Evolutionary conservation across 2,113 vertebrate species (phyloP).

Genomic region (Mormoops blainvillei): DNA sequence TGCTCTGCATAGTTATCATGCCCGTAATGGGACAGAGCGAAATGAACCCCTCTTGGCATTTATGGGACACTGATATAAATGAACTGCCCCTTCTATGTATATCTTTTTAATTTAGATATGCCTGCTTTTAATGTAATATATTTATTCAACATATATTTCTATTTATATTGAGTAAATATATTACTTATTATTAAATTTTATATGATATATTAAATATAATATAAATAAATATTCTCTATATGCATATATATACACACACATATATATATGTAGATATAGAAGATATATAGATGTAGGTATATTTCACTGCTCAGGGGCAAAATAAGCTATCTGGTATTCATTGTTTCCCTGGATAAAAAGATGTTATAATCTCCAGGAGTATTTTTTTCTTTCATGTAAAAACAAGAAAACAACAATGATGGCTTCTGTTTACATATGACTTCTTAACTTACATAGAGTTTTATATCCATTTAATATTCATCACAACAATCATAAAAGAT

Average conservation of each 20-base stretch:
- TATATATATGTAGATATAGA: background rate
- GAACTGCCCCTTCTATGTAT: background rate
- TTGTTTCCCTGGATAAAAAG: background rate
- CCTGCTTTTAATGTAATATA: background rate
- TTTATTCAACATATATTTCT: background rate
- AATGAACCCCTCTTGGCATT: background rate
- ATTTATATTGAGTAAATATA: background rate
- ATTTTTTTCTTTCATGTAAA: background rate
- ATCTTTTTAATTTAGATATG: background rate
- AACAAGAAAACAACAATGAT: background rate
- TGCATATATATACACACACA: background rate
- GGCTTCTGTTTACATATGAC: background rate
- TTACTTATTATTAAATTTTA: background rate
- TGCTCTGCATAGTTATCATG: background rate
- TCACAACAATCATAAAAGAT: background rate
- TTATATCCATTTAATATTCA: background rate
- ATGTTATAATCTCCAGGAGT: background rate
- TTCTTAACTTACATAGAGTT: background rate
- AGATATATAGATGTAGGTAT: background rate
- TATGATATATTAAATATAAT: background rate
- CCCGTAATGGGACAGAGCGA: background rate
- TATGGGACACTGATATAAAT: background rate
- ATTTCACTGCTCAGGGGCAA: background rate
- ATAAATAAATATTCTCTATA: background rate
- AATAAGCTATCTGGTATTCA: background rate